Base-by-base conservation (phyloP, 1,140 invertebrate species). In the Diploscapter pachys region DNA sequence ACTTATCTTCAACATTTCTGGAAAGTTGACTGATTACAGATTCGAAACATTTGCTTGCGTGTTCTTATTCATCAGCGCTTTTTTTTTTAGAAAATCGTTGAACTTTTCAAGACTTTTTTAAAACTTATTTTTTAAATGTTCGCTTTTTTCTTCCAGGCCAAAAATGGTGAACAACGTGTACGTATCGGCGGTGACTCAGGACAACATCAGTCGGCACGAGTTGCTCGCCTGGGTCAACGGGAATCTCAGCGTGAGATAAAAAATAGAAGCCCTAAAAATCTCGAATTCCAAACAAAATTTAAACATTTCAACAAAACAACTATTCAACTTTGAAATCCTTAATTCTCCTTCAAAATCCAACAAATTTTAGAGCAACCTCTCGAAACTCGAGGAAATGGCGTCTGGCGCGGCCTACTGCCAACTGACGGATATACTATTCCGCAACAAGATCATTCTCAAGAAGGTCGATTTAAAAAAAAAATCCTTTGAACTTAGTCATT, bases 341-440 rank as follows among this genome's bases (percentile, higher is more conserved):
- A 51, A 4, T 49, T n/a, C 54, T 13, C 2, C 9, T 4, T 71
- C n/a, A 11, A 11, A 11, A 9, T 3, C 2, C 11, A n/a, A 54
- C 4, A 2, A 49, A 85, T 88, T 99, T 55, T 91, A 94, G 86
- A 59, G 31, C 62, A 61, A 91, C 83, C 96, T 95, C 85, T 90
- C 90, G 59, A 99, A 98, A 90, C 96, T 99, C 81, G 96, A 99
- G 88, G 95, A 99, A 87, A 87, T 99, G 55, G 96, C 95, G 85
- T 93, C 94, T 76, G 72, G 69, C 55, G 73, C 74, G 5, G 69
- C 77, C 11, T 76, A 78, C 53, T 61, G 62, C 61, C 95, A 98
- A 86, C 97, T 98, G 85, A 98, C 98, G 94, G 94, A 99, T 86
- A 96, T 98, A 93, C 89, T 99, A n/a, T 99, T 98, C 87, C 93